Percentiles rank a stretch among this genome's conserved stretches.
Conservation (phyloP, 2,113 vertebrate species). For the Sander vitreus region DNA sequence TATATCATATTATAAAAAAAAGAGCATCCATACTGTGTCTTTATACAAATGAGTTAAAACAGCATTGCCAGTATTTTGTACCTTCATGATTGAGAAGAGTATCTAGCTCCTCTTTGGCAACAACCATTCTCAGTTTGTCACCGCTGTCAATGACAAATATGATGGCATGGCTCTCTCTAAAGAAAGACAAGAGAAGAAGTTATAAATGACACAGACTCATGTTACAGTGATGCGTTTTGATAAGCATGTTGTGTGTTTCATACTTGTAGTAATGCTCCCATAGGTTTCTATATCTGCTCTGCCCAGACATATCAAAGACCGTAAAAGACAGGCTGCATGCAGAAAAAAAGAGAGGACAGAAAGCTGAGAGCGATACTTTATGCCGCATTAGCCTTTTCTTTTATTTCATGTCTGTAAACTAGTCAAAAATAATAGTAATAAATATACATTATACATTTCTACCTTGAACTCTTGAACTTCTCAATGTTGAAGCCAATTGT, state of each 20-base stretch:
- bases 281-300: constrained; percentile 96
- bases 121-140: constrained; percentile 97
- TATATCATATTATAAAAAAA: too few relatives aligned
- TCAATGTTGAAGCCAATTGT: constrained; percentile 99
- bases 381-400: not conserved
- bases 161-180: constrained; percentile 96
- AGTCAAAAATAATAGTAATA: not conserved
- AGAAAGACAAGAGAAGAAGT: constrained; percentile 45
- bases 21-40: not conserved
- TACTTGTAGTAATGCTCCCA: constrained; percentile 99
- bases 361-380: not conserved
- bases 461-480: constrained; percentile 98
- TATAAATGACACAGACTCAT: not conserved
- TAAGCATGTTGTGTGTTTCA: constrained; percentile 42
- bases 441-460: constrained; percentile 45
- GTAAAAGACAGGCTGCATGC: constrained; percentile 93
- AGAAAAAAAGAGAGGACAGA: not conserved
- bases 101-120: constrained; percentile 97
- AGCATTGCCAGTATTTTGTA: constrained; percentile 58
- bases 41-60: not conserved
- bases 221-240: not conserved
- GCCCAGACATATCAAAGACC: constrained; percentile 99
- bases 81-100: constrained; percentile 96
- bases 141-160: constrained; percentile 99
- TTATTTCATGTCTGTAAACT: not conserved